phyloP scores from a whole-genome alignment of 2,797 vertebrate genomes.

The Danio aesculapii region DNA sequence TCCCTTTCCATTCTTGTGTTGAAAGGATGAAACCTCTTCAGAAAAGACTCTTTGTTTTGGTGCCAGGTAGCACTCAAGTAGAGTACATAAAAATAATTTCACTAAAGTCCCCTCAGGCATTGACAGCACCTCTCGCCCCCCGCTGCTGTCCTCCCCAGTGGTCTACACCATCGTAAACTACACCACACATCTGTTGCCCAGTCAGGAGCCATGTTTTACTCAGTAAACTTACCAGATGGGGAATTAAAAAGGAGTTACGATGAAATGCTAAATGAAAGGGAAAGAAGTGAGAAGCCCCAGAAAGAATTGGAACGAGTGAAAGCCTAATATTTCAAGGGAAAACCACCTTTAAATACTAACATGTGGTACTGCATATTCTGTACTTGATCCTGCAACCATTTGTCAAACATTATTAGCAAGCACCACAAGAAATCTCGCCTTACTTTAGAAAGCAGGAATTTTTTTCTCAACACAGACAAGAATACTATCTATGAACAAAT shows the following conservation, averaged over 20 bases:
- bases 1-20: neutral
- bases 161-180: slow-evolving; percentile 77
- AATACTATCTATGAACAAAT: too few relatives aligned
- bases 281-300: slow-evolving; percentile 69
- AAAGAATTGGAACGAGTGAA: slow-evolving; percentile 65
- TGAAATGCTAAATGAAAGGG: slow-evolving; percentile 71
- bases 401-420: slow-evolving; percentile 51
- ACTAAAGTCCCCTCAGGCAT: slow-evolving; percentile 60
- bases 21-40: slow-evolving; percentile 47
- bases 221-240: slow-evolving; percentile 82
- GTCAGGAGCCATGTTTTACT: slow-evolving; percentile 78
- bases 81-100: slow-evolving; percentile 76
- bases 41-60: slow-evolving; percentile 67
- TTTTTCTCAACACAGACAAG: neutral
- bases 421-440: slow-evolving; percentile 11
- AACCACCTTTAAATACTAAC: slow-evolving; percentile 57
- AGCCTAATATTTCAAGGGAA: slow-evolving; percentile 60
- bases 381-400: slow-evolving; percentile 37
- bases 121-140: slow-evolving; percentile 62
- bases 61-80: slow-evolving; percentile 67
- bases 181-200: slow-evolving; percentile 80
- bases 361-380: slow-evolving; percentile 42
- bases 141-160: slow-evolving; percentile 62
- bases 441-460: neutral
- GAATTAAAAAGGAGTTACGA: slow-evolving; percentile 77